These are phyloP conservation scores for Microplitis demolitor DNA, from an alignment of 1,140 invertebrate genomes.

Conservation along the genomic window DNA sequence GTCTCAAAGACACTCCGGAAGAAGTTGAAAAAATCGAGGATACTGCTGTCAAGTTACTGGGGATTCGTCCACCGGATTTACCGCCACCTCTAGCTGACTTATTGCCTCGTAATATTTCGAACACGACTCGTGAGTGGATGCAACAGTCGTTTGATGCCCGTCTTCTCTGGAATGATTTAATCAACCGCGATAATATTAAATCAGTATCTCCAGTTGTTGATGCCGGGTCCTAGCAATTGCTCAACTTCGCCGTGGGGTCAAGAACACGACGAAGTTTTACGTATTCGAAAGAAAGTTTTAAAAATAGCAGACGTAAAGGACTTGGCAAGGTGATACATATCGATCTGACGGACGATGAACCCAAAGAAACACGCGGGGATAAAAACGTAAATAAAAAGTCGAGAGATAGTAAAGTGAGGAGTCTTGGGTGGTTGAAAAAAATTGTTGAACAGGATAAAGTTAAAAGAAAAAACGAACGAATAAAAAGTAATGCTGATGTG, in stretches of 20 bases:
- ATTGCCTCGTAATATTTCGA: constrained; percentile 33
- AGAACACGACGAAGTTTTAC: background rate
- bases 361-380: constrained; percentile 20
- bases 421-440: constrained; percentile 36
- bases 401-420: constrained; percentile 24
- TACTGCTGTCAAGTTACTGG: constrained; percentile 44
- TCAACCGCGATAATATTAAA: constrained; percentile 38
- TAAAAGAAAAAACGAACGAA: constrained; percentile 18
- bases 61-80: constrained; percentile 36
- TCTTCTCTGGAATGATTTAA: constrained; percentile 40
- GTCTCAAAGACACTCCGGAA: constrained; percentile 37
- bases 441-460: constrained; percentile 17
- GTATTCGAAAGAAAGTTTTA: background rate
- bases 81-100: constrained; percentile 42
- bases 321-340: constrained; percentile 41
- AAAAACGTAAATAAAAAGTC: constrained; percentile 28
- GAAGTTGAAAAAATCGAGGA: constrained; percentile 43
- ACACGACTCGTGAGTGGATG: constrained; percentile 43
- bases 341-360: constrained; percentile 45
- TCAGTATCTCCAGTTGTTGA: too few relatives aligned
- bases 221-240: too few relatives aligned
- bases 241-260: too few relatives aligned
- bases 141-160: constrained; percentile 40
- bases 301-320: constrained; percentile 26
- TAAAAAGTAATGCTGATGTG: constrained; percentile 12